Evolutionary conservation across 1,140 invertebrate species (phyloP).

Genomic region (Ceratosolen fusciceps): DNA sequence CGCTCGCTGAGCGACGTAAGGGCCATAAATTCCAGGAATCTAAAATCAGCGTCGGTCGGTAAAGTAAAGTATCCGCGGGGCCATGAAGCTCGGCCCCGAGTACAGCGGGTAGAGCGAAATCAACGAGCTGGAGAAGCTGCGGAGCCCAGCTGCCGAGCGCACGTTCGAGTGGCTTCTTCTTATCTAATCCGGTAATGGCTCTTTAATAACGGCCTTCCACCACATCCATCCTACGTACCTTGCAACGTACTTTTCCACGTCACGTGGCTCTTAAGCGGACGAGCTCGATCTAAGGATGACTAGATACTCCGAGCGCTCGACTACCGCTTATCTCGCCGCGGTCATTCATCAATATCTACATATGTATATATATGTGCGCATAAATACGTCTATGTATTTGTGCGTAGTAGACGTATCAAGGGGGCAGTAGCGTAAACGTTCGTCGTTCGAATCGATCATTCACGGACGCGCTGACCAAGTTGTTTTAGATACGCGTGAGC

Average conservation of each 20-base stretch:
- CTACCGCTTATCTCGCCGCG: no score
- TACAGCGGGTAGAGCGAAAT: background rate
- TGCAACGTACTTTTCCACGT: background rate
- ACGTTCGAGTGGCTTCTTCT: conserved; percentile 9
- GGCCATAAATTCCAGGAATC: conserved; percentile 67
- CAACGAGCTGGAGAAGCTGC: conserved; percentile 45
- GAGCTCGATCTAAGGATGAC: background rate
- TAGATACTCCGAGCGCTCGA: no score
- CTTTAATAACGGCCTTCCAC: conserved; percentile 30
- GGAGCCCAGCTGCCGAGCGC: background rate
- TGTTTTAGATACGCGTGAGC: no score
- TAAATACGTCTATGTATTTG: no score
- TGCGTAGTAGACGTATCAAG: no score
- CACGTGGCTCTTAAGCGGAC: background rate
- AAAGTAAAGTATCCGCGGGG: conserved; percentile 55
- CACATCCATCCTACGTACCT: background rate
- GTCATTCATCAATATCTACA: no score
- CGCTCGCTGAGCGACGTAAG: conserved; percentile 21
- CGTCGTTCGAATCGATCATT: no score
- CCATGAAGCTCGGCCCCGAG: background rate
- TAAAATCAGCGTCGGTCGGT: conserved; percentile 66
- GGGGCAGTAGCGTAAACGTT: no score
- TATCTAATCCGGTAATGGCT: conserved; percentile 42
- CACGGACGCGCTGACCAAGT: conserved; percentile 19
- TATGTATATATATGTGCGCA: no score